Conservation (phyloP, 2,888 invertebrate genomes). For the Andricus curvator region DNA sequence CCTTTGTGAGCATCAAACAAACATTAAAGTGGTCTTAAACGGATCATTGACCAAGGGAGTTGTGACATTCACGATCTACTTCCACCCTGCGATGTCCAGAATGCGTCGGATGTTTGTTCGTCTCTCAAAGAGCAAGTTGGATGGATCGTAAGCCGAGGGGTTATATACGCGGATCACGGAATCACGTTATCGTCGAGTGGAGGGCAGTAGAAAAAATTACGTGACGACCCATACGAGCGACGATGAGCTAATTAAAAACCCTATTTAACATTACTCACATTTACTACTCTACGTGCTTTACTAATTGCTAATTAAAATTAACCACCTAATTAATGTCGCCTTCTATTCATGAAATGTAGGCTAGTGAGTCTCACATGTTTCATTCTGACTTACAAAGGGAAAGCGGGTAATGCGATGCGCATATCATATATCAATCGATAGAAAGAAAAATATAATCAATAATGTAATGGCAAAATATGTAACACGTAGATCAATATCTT, state of each 20-base stretch:
- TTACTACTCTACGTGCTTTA: neutral
- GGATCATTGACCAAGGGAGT: slow-evolving; percentile 42
- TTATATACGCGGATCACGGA: slow-evolving; percentile 52
- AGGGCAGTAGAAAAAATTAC: slow-evolving; percentile 56
- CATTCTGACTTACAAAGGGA: neutral
- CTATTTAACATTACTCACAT: neutral
- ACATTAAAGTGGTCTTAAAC: slow-evolving; percentile 41
- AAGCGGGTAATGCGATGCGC: too few relatives aligned
- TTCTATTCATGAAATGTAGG: neutral
- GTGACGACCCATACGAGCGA: slow-evolving; percentile 45
- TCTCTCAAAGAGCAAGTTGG: slow-evolving; percentile 51
- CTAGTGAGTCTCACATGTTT: neutral
- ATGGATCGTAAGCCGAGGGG: slow-evolving; percentile 51
- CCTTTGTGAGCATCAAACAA: slow-evolving; percentile 41
- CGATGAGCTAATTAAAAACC: slow-evolving; percentile 20
- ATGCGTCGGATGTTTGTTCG: slow-evolving; percentile 56
- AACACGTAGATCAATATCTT: too few relatives aligned
- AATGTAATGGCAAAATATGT: too few relatives aligned
- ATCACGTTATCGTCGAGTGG: slow-evolving; percentile 56
- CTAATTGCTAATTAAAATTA: slow-evolving; percentile 39
- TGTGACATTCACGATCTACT: slow-evolving; percentile 32
- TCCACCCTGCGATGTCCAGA: slow-evolving; percentile 46
- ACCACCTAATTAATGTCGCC: slow-evolving; percentile 9
- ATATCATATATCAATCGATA: too few relatives aligned
- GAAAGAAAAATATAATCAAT: too few relatives aligned